phyloP scores from a whole-genome alignment of 1,140 invertebrate genomes.

The Calycopis cecrops region DNA sequence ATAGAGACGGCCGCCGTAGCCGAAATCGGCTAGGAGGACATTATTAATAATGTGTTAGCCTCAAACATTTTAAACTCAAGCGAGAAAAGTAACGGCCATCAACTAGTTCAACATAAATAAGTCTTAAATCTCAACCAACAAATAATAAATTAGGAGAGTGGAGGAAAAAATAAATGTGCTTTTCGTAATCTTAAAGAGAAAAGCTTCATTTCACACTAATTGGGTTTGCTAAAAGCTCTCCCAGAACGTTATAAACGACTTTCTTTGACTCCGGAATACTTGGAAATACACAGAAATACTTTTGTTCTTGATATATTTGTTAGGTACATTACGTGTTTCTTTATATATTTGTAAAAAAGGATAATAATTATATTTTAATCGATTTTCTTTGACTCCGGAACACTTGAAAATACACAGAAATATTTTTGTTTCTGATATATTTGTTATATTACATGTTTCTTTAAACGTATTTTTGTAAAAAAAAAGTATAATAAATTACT shows the following conservation, averaged over 20 bases:
- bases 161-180: slow-evolving; percentile 33
- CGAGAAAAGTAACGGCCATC: neutral
- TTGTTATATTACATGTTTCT: too few species aligned
- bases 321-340: too few species aligned
- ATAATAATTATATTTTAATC: slow-evolving; percentile 18
- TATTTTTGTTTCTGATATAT: too few species aligned
- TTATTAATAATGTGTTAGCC: too few species aligned
- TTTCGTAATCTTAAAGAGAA: slow-evolving; percentile 33
- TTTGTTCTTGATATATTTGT: too few species aligned
- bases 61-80: too few species aligned
- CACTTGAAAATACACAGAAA: neutral
- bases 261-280: slow-evolving; percentile 1
- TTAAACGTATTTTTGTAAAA: too few species aligned
- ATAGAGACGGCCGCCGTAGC: too few species aligned
- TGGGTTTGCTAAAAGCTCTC: slow-evolving; percentile 40
- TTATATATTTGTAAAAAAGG: too few species aligned
- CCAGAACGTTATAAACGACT: slow-evolving; percentile 28
- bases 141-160: slow-evolving; percentile 31
- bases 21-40: too few species aligned
- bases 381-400: slow-evolving; percentile 10
- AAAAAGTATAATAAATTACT: too few species aligned
- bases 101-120: neutral
- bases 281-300: neutral
- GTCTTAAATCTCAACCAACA: slow-evolving; percentile 15
- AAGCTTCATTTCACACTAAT: slow-evolving; percentile 40